Conservation (phyloP, 2,113 vertebrate species). For the Raja brachyura region DNA sequence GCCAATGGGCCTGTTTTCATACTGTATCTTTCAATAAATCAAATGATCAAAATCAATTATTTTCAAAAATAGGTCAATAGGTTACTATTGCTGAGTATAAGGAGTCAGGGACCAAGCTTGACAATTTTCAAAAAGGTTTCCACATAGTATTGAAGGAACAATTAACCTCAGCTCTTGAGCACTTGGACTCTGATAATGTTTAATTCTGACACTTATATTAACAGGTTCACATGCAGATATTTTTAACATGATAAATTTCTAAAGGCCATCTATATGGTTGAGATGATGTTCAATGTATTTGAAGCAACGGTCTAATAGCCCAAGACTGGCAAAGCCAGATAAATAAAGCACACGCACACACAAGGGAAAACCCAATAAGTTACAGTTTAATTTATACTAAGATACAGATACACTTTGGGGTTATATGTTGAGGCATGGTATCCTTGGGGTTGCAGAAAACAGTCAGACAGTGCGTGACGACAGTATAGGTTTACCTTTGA, state of each 20-base stretch:
- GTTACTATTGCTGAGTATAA: not conserved
- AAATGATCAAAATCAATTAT: too few relatives aligned
- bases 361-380: constrained; percentile 23
- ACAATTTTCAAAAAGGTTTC: not conserved
- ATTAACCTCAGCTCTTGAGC: not conserved
- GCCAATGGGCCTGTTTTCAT: too few relatives aligned
- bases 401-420: constrained; percentile 17
- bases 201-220: not conserved
- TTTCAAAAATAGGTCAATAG: too few relatives aligned
- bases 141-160: not conserved
- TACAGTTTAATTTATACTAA: constrained; percentile 36
- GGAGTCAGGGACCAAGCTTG: not conserved
- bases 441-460: constrained; percentile 15
- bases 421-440: not conserved
- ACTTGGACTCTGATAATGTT: not conserved
- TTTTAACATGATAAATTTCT: not conserved
- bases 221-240: not conserved
- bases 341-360: not conserved
- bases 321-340: not conserved
- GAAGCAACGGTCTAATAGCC: not conserved
- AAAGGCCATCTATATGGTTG: too few relatives aligned
- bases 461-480: not conserved
- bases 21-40: too few relatives aligned
- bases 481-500: not conserved
- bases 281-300: not conserved